Conservation (phyloP, 2,888 invertebrate genomes). For the Calameuta pallipes region DNA sequence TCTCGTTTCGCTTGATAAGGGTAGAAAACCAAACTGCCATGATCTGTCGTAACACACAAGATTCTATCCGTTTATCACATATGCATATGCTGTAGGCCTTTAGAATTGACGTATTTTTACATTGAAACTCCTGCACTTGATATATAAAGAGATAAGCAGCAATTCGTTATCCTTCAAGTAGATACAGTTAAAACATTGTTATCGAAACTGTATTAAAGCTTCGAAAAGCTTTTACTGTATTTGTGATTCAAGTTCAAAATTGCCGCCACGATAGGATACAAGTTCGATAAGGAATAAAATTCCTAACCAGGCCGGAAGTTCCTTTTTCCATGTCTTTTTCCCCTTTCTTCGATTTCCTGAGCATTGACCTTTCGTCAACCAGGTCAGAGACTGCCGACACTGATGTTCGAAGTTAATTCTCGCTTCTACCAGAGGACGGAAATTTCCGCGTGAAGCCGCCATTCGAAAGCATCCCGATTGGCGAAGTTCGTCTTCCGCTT, state of each 20-base stretch:
- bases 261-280: not conserved
- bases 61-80: not conserved
- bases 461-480: conserved; percentile 1
- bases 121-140: not conserved
- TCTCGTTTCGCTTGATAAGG: not conserved
- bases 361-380: not conserved
- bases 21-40: not conserved
- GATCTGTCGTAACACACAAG: not conserved
- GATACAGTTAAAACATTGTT: not conserved
- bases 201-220: not conserved
- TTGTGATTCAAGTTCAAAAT: not conserved
- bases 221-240: not conserved
- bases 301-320: not conserved
- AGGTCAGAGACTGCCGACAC: not conserved
- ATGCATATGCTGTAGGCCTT: too few relatives aligned
- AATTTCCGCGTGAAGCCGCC: not conserved
- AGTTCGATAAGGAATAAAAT: not conserved
- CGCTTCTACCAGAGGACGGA: not conserved
- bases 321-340: not conserved
- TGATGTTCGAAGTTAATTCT: not conserved
- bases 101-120: not conserved
- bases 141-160: not conserved
- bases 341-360: not conserved
- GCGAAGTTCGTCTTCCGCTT: conserved; percentile 34
- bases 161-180: not conserved